phyloP scores from a whole-genome alignment of 1,140 invertebrate genomes.

The Stenopsyche tienmushanensis region DNA sequence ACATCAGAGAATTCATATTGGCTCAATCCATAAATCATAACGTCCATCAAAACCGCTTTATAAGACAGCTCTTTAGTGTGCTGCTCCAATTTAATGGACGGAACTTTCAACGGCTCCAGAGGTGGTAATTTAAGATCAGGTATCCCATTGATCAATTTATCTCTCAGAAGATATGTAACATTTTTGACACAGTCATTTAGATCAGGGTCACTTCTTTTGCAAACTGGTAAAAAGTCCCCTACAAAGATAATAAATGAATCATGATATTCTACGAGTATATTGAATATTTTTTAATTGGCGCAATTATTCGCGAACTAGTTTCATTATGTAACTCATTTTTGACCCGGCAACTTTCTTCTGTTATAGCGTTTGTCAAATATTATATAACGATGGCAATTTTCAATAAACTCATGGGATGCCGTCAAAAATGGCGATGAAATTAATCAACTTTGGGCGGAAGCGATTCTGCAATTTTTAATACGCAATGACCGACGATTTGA shows the following conservation, averaged over 20 bases:
- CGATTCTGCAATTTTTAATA: no score
- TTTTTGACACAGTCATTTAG: slow-evolving; percentile 47
- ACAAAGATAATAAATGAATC: slow-evolving; percentile 38
- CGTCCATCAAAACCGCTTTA: slow-evolving; percentile 52
- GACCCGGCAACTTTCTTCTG: no score
- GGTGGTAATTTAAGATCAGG: slow-evolving; percentile 44
- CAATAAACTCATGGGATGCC: no score
- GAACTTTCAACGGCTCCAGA: slow-evolving; percentile 43
- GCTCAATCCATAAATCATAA: slow-evolving; percentile 49
- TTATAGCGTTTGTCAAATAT: no score
- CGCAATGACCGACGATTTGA: no score
- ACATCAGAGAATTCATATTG: slow-evolving; percentile 53
- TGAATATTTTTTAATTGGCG: no score
- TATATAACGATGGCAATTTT: no score
- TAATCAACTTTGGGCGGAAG: no score
- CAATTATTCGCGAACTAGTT: not conserved
- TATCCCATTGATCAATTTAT: slow-evolving; percentile 45
- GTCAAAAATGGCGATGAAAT: no score
- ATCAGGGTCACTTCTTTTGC: slow-evolving; percentile 47
- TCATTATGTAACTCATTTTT: not conserved
- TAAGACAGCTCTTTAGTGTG: slow-evolving; percentile 40
- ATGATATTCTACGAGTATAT: no score
- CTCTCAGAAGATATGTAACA: slow-evolving; percentile 43
- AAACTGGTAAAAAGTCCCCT: slow-evolving; percentile 48
- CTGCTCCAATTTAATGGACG: slow-evolving; percentile 31